Conservation (phyloP, 2,888 invertebrate species). For the Seira sanloemensis region DNA sequence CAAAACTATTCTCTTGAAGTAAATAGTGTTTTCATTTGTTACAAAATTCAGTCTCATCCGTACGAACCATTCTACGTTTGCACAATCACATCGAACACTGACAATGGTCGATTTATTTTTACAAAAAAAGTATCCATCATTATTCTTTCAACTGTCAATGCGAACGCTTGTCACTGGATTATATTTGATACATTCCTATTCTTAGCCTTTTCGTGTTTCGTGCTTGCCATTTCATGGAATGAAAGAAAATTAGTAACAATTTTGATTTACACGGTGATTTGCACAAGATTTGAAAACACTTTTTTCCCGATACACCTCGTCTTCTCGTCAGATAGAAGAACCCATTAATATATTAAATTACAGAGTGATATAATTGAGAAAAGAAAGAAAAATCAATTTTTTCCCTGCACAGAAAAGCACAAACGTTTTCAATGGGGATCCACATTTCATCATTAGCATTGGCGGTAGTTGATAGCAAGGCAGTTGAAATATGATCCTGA, state of each 20-base stretch:
- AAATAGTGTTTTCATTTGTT: no score
- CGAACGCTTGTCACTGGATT: not conserved
- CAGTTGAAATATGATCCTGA: conserved; percentile 54
- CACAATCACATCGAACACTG: no score
- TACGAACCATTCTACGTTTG: no score
- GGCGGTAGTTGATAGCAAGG: conserved; percentile 32
- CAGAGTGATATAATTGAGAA: conserved; percentile 24
- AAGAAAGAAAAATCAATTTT: conserved; percentile 29
- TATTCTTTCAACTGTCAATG: not conserved
- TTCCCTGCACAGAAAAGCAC: not conserved
- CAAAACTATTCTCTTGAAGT: no score
- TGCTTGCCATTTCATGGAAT: not conserved
- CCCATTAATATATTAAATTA: conserved; percentile 6
- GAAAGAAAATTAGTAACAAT: not conserved
- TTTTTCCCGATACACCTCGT: no score
- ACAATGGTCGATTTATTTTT: conserved; percentile 1
- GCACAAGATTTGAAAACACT: no score
- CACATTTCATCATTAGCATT: conserved; percentile 26
- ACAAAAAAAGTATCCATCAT: conserved; percentile 1
- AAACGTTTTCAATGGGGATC: conserved; percentile 33
- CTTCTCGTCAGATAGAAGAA: no score
- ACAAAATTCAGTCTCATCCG: no score
- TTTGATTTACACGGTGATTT: not conserved
- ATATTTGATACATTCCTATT: not conserved
- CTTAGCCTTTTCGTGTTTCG: no score